Base-by-base conservation (phyloP, 2,797 vertebrate species). In the Perodicticus potto region DNA sequence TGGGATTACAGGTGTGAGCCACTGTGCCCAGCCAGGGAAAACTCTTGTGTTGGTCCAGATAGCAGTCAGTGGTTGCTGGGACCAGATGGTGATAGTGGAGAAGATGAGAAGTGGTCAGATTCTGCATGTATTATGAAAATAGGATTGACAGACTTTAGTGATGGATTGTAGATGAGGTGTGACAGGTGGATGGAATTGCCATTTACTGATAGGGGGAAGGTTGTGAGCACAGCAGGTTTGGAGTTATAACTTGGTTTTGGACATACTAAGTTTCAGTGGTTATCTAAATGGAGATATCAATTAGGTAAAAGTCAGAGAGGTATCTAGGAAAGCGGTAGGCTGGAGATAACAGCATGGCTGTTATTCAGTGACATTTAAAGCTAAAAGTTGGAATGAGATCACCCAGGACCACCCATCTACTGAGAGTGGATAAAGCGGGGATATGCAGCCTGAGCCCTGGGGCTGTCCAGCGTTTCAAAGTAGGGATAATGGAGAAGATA, bases 361-460 rank as follows among this genome's bases (percentile, higher is more conserved):
- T 29, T 12, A 43, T 1, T 40, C 25, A 19, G 25, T 2, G 4
- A 32, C 49, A 0, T 55, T 49, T 45, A 55, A 55, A 70, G 53
- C 34, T 19, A 3, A 14, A 20, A n/a, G 37, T 40, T 16, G 17
- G 61, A 43, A 1, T 82, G 61, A 29, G 22, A 7, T 70, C 69
- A 13, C 70, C 23, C 27, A 14, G 59, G 37, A 2, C 49, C 40
- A 27, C 13, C n/a, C 43, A 0, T 43, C 1, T 0, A 0, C 37
- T 55, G 63, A 77, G 77, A 32, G 23, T 2, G 20, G n/a, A 1
- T 29, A 13, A 81, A 59, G 89, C 37, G 12, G 27, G 29, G 59
- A n/a, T 37, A 63, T 65, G 72, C 34, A 76, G 49, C 10, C 40
- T 57, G 63, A 82, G 53, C 20, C 27, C n/a, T 22, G 6, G 80